A percentile compares a stretch with the other conserved stretches of the same genome.
Evolutionary conservation across 35 echinoderm and acorn worm species (phyloP).

Genomic region (Apostichopus parvimensis): DNA sequence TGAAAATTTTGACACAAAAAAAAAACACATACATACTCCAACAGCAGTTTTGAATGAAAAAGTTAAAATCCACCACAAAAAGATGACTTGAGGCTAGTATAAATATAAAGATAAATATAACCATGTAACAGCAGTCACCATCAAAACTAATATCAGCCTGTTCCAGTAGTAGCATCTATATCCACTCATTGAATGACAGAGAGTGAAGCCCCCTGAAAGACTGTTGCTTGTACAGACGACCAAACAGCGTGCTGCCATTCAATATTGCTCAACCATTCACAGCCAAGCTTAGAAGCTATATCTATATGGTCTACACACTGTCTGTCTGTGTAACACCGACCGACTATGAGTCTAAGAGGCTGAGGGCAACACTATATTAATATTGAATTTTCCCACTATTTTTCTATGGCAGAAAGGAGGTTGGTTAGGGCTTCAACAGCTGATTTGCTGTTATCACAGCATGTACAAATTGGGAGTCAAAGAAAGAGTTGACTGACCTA

Average conservation of each 20-base stretch:
- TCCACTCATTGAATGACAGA: too few species aligned
- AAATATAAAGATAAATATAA: too few species aligned
- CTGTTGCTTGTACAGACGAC: too few species aligned
- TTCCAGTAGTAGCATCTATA: too few species aligned
- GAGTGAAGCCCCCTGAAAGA: too few species aligned
- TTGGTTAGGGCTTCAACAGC: neutral
- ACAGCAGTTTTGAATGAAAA: too few species aligned
- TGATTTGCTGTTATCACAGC: constrained; percentile 46
- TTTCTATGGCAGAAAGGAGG: neutral
- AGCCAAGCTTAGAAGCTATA: neutral
- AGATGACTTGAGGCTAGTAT: too few species aligned
- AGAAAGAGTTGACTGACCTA: constrained; percentile 40
- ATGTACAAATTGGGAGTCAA: constrained; percentile 22
- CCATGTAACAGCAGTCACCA: too few species aligned
- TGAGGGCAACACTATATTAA: neutral
- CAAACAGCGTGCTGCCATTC: neutral
- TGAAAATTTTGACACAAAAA: too few species aligned
- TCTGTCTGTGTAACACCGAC: neutral
- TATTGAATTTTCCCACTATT: neutral
- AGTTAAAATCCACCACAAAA: too few species aligned
- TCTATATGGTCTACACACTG: neutral
- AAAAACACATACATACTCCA: too few species aligned
- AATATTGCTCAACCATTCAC: neutral
- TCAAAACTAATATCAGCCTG: too few species aligned
- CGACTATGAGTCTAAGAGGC: neutral